Base-by-base conservation (phyloP, 2,797 vertebrate species). In the Alectoris magna region DNA sequence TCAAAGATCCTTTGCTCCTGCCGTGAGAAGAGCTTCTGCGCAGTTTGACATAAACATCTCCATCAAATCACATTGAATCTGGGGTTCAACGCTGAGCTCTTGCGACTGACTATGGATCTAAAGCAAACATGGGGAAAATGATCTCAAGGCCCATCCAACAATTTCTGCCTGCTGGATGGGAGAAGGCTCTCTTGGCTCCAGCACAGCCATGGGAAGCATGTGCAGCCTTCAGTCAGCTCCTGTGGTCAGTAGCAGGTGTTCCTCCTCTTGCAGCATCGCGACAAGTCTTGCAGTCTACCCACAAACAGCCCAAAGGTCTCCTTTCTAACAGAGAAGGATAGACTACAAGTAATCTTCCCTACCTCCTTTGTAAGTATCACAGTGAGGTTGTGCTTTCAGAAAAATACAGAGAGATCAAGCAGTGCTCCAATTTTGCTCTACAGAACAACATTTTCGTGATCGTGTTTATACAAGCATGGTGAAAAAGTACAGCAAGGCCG, bases 401-500 rank as follows among this genome's bases (percentile, higher is more conserved):
- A 60, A 76, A 82, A 84, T 1, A 59, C 0, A 59, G 5, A 9
- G 43, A 31, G 15, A 70, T 43, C 71, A 80, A 89, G 7, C 10
- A 64, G 14, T 2, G 6, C 1, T 80, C 39, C 46, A 21, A 41
- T 22, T 10, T 55, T 69, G 71, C 16, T 53, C 39, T 18, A 3
- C 24, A 51, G 27, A 90, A 69, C 38, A 53, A 31, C 14, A 16
- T 46, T 91, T 46, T 14, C 64, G 49, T 41, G 31, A 17, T 55
- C 26, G 15, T 0, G 36, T 8, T 63, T 81, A 24, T 43, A 1
- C 14, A 68, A 80, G 71, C 23, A 59, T 0, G 0, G 21, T 38
- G 6, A 82, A 55, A 87, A 87, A 55, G 2, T 53, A 88, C 46
- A 89, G 26, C 4, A 23, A 36, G 39, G 17, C 38, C 60, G 67